Percentiles rank a stretch among this genome's conserved stretches.
phyloP scores from a whole-genome alignment of 30 jellyfish, hydroid and myxozoan genomes.

The Aurelia aurita complex sp. Pacific region DNA sequence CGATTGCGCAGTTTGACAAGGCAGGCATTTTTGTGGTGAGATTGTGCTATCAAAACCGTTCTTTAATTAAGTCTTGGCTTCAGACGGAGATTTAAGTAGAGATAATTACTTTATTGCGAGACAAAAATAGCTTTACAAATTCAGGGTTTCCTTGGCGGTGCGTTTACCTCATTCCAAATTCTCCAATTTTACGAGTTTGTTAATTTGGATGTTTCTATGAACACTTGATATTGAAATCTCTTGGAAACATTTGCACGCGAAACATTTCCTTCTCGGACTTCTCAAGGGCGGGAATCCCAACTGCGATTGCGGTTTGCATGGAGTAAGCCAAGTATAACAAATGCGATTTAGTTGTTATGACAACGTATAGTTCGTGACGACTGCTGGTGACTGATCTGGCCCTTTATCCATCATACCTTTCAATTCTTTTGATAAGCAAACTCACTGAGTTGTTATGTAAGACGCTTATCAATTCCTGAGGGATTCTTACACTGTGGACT shows the following conservation, averaged over 20 bases:
- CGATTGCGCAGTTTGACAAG: neutral
- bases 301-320: constrained; percentile 44
- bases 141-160: too few relatives aligned
- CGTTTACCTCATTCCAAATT: too few relatives aligned
- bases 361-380: constrained; percentile 54
- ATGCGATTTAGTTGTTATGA: constrained; percentile 70
- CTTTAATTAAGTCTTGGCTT: constrained; percentile 16
- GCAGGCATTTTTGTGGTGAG: neutral
- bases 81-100: neutral
- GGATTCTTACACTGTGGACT: constrained; percentile 33
- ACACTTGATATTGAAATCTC: too few relatives aligned
- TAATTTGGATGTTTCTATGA: constrained; percentile 4
- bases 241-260: too few relatives aligned
- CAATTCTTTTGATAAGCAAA: constrained; percentile 49
- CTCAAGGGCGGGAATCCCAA: constrained; percentile 39
- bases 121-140: too few relatives aligned
- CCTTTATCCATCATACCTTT: constrained; percentile 46
- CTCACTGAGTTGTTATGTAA: constrained; percentile 61
- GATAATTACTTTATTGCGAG: neutral
- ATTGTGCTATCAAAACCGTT: too few relatives aligned
- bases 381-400: constrained; percentile 66
- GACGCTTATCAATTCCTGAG: constrained; percentile 54
- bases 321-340: constrained; percentile 57
- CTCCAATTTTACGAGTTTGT: constrained; percentile 1
- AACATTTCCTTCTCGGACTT: constrained; percentile 6